Percentiles rank a stretch among this genome's conserved stretches.
Conservation (phyloP, 2,113 vertebrate genomes). For the Sinosuthora webbiana region DNA sequence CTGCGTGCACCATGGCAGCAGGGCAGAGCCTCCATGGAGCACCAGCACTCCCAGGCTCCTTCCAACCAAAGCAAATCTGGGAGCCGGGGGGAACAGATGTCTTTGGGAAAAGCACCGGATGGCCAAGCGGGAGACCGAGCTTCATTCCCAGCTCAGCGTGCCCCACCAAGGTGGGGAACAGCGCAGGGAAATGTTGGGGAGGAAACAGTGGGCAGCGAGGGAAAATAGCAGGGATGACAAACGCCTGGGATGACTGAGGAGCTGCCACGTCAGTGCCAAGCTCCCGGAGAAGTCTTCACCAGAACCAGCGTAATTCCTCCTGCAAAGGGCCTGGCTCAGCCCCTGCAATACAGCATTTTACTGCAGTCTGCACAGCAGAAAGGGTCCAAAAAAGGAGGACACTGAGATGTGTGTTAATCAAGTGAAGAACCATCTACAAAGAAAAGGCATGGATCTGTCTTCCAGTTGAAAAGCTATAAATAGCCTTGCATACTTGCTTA, state of each 20-base stretch:
- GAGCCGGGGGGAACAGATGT: background rate
- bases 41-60: background rate
- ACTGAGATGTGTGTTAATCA: constrained; percentile 63
- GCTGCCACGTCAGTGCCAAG: background rate
- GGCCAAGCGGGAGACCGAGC: constrained; percentile 3
- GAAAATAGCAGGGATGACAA: constrained; percentile 27
- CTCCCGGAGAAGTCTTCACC: background rate
- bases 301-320: background rate
- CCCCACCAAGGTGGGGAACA: background rate
- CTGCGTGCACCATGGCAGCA: background rate
- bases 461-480: constrained; percentile 65
- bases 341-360: constrained; percentile 56
- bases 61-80: constrained; percentile 43
- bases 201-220: constrained; percentile 37
- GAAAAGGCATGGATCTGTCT: constrained; percentile 66
- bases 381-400: constrained; percentile 67
- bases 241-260: background rate
- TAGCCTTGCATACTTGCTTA: constrained; percentile 65
- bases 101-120: background rate
- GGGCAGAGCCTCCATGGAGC: background rate
- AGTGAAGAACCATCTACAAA: constrained; percentile 67
- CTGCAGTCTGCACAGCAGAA: constrained; percentile 49
- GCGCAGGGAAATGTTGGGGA: background rate
- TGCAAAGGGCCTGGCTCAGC: constrained; percentile 44
- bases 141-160: background rate